Base-by-base conservation (phyloP, 2,888 invertebrate species). In the Germaria angustata region DNA sequence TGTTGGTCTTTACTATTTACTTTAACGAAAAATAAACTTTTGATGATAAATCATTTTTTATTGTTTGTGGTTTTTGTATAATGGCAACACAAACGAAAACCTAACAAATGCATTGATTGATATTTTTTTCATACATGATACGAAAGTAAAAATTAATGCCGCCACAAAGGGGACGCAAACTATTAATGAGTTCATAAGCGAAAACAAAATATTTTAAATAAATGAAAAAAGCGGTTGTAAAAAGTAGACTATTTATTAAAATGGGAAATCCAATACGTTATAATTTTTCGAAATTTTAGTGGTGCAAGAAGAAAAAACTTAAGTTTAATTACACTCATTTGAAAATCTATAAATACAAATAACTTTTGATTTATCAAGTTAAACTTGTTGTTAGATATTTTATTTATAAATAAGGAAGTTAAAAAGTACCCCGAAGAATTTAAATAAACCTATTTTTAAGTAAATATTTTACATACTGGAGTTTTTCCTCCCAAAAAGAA, bases 31-130 rank as follows among this genome's bases (percentile, higher is more conserved):
- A 11, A 51, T 17, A 44, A 49, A 69, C 51, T 59, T 81, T 78
- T 81, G 78, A 73, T 78, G 78, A 82, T 78, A 78, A 78, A 82
- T 78, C 78, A 78, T n/a, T 78, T 78, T 51, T 68, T 17, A 17
- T 68, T 46, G 49, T 59, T 8, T 28, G 46, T 41, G 59, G 39
- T 24, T 59, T n/a, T 59, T 41, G 61, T 51, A 61, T 41, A 61
- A 24, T 36, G n/a, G 20, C 44, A 51, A 20, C 22, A 32, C 24
- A 13, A 39, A 24, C 34, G 53, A 59, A 51, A 79, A 34, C 24
- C 2, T 55, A 63, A 66, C 41, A 59, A 66, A 66, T 68, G 73
- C 72, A 68, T 51, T 73, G 79, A 80, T 79, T 79, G 66, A 66
- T 72, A 73, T 66, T 51, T 28, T n/a, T 79, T 77, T 66, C 51